Evolutionary conservation across 2,888 invertebrate genomes (phyloP).

Genomic region (Macaria liturata): DNA sequence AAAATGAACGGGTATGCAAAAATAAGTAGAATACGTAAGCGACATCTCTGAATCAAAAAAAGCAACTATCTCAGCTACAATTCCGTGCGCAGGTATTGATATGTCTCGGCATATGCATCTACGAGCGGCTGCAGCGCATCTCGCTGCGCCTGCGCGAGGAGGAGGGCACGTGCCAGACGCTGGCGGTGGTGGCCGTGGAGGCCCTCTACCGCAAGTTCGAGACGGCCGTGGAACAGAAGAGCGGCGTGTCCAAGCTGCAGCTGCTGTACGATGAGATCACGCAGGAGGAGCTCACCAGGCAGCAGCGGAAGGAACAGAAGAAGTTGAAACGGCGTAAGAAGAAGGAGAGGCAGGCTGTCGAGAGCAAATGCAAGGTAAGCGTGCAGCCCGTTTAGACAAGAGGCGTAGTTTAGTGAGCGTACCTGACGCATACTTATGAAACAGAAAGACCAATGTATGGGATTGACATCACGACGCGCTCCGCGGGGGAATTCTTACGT

Average conservation of each 20-base stretch:
- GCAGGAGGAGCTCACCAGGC: conserved; percentile 92
- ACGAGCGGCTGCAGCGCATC: conserved; percentile 94
- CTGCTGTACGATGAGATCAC: conserved; percentile 93
- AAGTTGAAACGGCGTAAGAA: conserved; percentile 90
- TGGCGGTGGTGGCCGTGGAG: conserved; percentile 94
- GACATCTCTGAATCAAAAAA: too few species aligned
- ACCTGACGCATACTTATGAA: too few species aligned
- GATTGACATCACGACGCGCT: too few species aligned
- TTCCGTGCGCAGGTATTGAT: conserved; percentile 86
- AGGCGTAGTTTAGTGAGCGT: too few species aligned
- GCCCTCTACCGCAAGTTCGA: conserved; percentile 95
- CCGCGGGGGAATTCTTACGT: too few species aligned
- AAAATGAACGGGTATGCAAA: too few species aligned
- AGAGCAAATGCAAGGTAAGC: conserved; percentile 76
- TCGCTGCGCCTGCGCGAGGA: conserved; percentile 94
- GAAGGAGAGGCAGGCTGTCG: conserved; percentile 81
- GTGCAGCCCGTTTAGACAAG: too few species aligned
- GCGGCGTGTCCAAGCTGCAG: conserved; percentile 94
- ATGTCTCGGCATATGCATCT: conserved; percentile 96
- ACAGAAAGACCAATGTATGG: too few species aligned
- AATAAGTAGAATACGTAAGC: too few species aligned
- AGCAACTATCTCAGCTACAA: too few species aligned
- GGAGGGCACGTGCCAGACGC: conserved; percentile 96
- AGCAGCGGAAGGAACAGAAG: conserved; percentile 93
- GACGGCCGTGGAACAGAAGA: conserved; percentile 94